These are phyloP conservation scores for Entosphenus tridentatus DNA, from an alignment of 2,113 vertebrate genomes.

Conservation along the genomic window DNA sequence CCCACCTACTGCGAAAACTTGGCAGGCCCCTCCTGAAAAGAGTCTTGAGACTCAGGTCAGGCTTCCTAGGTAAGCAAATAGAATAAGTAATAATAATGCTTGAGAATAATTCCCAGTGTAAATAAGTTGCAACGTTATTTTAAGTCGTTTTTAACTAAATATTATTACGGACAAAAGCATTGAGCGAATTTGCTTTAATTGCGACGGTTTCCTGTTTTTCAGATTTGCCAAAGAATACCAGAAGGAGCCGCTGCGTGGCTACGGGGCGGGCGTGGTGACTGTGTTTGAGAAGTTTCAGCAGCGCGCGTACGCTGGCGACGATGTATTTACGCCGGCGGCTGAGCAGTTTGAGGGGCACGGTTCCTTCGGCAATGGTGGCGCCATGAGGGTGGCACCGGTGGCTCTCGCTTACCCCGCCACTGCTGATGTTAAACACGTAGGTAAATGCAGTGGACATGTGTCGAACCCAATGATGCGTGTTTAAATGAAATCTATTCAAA, in stretches of 20 bases:
- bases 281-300: conserved; percentile 5
- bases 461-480: no score
- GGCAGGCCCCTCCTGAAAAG: no score
- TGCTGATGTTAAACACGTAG: conserved; percentile 49
- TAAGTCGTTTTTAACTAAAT: no score
- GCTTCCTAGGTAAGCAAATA: no score
- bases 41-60: no score
- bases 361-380: conserved; percentile 82
- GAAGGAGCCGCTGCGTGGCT: not conserved
- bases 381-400: conserved; percentile 75
- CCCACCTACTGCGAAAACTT: no score
- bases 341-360: conserved; percentile 78
- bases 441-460: not conserved
- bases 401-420: conserved; percentile 34
- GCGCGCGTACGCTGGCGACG: conserved; percentile 12
- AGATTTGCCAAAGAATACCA: conserved; percentile 4
- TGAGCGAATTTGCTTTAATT: no score
- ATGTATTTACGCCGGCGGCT: conserved; percentile 63
- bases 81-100: no score
- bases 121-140: no score
- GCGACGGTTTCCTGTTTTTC: not conserved
- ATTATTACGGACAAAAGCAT: no score
- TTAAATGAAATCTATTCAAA: no score
- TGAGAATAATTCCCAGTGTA: no score
- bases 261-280: not conserved